Evolutionary conservation across 2,888 invertebrate genomes (phyloP), one percentile per base, ranked within the genome.

Genomic region (Fragum whitleyi): DNA sequence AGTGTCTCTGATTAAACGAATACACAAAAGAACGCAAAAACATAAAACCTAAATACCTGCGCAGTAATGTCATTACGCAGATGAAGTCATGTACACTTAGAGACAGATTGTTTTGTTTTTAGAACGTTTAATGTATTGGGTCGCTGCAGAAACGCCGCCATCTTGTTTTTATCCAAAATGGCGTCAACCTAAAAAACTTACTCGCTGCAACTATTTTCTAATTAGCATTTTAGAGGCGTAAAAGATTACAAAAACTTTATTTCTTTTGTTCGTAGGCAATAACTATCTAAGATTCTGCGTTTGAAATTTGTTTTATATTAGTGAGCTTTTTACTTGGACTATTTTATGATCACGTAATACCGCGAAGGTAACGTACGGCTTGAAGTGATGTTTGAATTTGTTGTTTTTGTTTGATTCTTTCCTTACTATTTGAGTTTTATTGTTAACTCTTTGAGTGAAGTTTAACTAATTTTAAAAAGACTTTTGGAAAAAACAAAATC

Each of bases 361-460:
- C 23, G 26, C 5, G 11, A 23, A 29, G 59, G 26, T 28, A 59
- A 59, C 16, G 26, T 36, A 9, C 26, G 29, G 29, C 6, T 59
- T 59, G 59, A 59, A 21, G 59, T 59, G 59, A 2, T 23, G 59
- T 59, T 59, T 59, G 59, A 59, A 26, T 29, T 59, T 36, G 59
- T 28, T 59, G 59, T 59, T 59, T 11, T 59, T 26, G 59, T 5
- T 59, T 19, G 21, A 19, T 16, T 16, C 29, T 59, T 59, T 59
- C 1, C 3, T 59, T 59, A 21, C 53, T 59, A 14, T 28, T 59
- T 59, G 21, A 29, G 16, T 23, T 26, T 29, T 23, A 28, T 29
- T 28, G 5, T 6, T 59, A 59, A 59, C 32, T 29, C 11, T 59
- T 26, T 59, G 59, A 59, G 19, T 26, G 19, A 6, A 53, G 5